Base-by-base conservation (phyloP, 1,140 invertebrate genomes). In the Acromyrmex echinatior region DNA sequence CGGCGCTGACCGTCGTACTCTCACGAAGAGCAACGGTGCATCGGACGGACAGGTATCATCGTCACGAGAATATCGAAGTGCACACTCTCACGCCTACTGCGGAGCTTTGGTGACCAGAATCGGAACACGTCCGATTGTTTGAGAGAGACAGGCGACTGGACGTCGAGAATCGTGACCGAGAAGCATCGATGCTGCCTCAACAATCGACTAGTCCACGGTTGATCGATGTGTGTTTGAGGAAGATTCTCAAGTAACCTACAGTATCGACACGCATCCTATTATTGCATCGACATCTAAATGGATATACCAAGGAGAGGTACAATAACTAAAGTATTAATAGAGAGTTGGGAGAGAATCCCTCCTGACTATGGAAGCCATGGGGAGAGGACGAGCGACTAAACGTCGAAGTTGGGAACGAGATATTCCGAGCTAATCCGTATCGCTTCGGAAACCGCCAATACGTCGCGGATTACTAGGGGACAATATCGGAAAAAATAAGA, bases 31-130 rank as follows among this genome's bases (percentile, higher is more conserved):
- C 93, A 3, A 93, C 92, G 6, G 86, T 92, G 12, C 85, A 89
- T 76, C 92, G 93, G 90, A 94, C 95, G 63, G 94, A 95, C 68
- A 95, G 93, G 82, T 94, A 94, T 86, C 94, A 95, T 49, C 93
- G 93, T 16, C 95, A 96, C 88, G 96, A 97, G 88, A 96, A 97
- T 93, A 97, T 97, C 94, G 97, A 97, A 92, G 97, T 97, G 91
- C 96, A 96, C 84, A 97, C 96, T 93, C 96, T 97, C 88, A 96
- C 97, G 10, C 96, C 95, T 10, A 95, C 97, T 14, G 96, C 96
- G 3, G 97, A 97, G 89, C 95, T 97, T 28, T 97, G 97, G 97
- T 97, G 97, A 97, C 97, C 96, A 65, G 87, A 91, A 51, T 89
- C 90, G 49, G 90, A 91, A 16, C 53, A 89, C 66, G 70, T 58